Evolutionary conservation across 2,113 vertebrate genomes (phyloP), one percentile per base, ranked within the genome.

Genomic region (Aptenodytes patagonicus): DNA sequence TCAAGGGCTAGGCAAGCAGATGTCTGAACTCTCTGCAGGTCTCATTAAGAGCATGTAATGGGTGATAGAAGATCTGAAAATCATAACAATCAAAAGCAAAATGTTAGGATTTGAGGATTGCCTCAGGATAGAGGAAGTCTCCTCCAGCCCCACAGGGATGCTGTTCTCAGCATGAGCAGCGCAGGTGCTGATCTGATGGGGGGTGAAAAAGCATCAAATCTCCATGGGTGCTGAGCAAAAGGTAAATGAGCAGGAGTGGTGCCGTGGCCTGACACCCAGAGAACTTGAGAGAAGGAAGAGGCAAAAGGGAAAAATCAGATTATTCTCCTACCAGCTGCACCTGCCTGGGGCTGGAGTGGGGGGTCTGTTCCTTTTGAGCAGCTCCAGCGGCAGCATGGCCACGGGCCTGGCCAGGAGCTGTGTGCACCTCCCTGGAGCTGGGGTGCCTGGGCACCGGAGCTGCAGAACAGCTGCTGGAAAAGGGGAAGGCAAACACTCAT

Each of bases 21-120:
- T 96, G 95, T 91, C 89, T 93, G 71, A 96, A 95, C 71, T 90
- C 97, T 96, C 97, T 79, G 61, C 93, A 97, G 96, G 95, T 95
- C 96, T 97, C 89, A 92, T 97, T 97, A 96, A 28, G 85, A 92
- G 72, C 47, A 7, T 83, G 90, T 84, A 81, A 82, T 34, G 58
- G 85, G 72, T 75, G 93, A 93, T 42, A 49, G 93, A 87, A 93
- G 97, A 93, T 82, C 88, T 94, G 87, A 92, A 97, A 95, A 82
- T 57, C 13, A 1, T 72, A 89, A 89, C 95, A 89, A 87, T 91
- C 87, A 91, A 80, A 95, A 91, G 84, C 81, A 87, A 87, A 95
- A 85, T 46, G 78, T 83, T 93, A 34, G 70, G 70, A 95, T 95
- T 89, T 15, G 20, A 61, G 73, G 61, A 61, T 52, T 92, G 91